Percentiles rank a stretch among this genome's conserved stretches.
phyloP scores from a whole-genome alignment of 2,113 vertebrate species.

The Recurvirostra avosetta region DNA sequence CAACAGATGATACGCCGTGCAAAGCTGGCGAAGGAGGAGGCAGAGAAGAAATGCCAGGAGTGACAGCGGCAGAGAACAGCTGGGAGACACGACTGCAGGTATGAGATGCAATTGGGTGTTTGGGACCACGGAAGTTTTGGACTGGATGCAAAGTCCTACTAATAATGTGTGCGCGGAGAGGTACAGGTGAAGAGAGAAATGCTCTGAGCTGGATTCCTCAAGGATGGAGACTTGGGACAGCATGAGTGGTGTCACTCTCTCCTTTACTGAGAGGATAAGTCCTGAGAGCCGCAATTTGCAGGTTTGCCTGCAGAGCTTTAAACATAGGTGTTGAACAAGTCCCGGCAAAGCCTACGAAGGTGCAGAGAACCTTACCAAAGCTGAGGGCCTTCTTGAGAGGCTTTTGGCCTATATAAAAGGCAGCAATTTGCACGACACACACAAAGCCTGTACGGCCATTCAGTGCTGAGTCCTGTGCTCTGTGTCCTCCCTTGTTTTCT shows the following conservation, averaged over 20 bases:
- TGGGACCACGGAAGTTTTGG: neutral
- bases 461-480: neutral
- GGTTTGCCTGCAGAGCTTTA: neutral
- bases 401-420: fast-evolving
- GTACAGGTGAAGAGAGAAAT: neutral
- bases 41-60: constrained; percentile 81
- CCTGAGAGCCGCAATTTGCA: neutral
- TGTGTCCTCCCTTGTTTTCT: neutral
- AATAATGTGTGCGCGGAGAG: fast-evolving
- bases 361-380: neutral
- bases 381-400: no score
- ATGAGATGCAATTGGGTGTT: neutral
- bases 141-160: neutral
- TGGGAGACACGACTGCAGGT: constrained; percentile 83
- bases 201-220: neutral
- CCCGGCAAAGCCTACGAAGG: neutral
- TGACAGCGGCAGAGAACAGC: constrained; percentile 79
- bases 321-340: neutral
- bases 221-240: neutral
- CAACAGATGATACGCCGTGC: constrained; percentile 78
- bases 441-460: neutral
- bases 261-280: neutral
- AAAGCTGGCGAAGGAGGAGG: constrained; percentile 82
- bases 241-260: fast-evolving
- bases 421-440: neutral